Conservation (phyloP, 53 echinoderm and acorn worm genomes). For the Apostichopus leukothele region DNA sequence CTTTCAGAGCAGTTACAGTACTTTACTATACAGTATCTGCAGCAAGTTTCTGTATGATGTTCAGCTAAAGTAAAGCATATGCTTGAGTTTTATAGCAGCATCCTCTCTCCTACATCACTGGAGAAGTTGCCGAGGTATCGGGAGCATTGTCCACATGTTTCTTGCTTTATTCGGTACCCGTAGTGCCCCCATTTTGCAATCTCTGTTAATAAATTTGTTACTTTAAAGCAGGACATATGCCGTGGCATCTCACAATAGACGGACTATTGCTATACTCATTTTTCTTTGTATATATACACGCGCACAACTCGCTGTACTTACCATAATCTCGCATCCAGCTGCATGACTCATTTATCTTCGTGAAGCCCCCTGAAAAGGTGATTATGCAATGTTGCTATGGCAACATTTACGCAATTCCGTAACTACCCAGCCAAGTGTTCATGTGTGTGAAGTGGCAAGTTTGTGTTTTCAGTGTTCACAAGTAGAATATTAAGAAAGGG, state of each 20-base stretch:
- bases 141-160: background rate
- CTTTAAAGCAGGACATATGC: conserved; percentile 3
- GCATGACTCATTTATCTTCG: conserved; percentile 49
- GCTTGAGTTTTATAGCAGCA: background rate
- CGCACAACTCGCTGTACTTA: conserved; percentile 4
- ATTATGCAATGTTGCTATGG: conserved; percentile 74
- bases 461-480: conserved; percentile 43
- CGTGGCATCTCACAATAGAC: background rate
- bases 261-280: background rate
- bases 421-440: conserved; percentile 40
- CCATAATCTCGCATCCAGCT: conserved; percentile 35
- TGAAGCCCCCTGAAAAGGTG: conserved; percentile 54
- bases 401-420: conserved; percentile 74
- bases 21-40: no score
- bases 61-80: background rate
- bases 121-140: background rate
- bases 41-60: no score
- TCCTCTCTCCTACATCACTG: background rate
- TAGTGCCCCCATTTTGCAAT: conserved; percentile 1
- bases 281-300: background rate
- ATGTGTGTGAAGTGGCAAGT: conserved; percentile 38
- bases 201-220: background rate
- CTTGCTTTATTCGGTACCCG: background rate
- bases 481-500: conserved; percentile 26
- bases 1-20: no score